Base-by-base conservation (phyloP, 2,797 vertebrate species). In the Enteromius thamalakanensis region DNA sequence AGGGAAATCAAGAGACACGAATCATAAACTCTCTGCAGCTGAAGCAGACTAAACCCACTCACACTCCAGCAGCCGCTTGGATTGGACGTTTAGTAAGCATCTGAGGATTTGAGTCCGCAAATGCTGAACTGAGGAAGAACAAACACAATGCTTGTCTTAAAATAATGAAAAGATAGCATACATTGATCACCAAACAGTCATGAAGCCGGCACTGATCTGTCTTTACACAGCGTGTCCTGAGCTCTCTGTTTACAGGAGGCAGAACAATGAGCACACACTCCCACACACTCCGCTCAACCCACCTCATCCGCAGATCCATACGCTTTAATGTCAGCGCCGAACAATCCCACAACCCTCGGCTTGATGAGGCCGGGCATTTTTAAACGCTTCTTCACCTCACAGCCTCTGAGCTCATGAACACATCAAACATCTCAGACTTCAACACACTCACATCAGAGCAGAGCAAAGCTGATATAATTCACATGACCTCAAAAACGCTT, bases 211-310 rank as follows among this genome's bases (percentile, higher is more conserved):
- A 34, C 26, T 29, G 60, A 6, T 62, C 60, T 15, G 60, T 5
- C 65, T n/a, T 14, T 40, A 19, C 23, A 29, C 12, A 34, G 29
- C 15, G 62, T 34, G 62, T 67, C 64, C 64, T 37, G 79, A 83
- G 72, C 26, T 26, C 26, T 26, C 26, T 76, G 64, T 58, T 62
- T 21, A 69, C 49, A 72, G 15, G 26, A 42, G 47, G 79, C 55
- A 34, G 55, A 86, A 70, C 42, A 76, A 70, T 37, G 80, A 10
- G 51, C 69, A 74, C 76, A 58, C 69, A 79, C 65, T 80, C 81
- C 74, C 51, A 83, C 81, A 42, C 81, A 1, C 60, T 21, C 60
- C n/a, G 45, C 68, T 19, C 67, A 29, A 26, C 10, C 14, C 11
- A 6, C 23, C 26, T 0, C 15, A 64, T 26, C 62, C 26, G 6